Conservation (phyloP, 64 coral and sea anemone species). For the Dendrophyllia cribrosa region DNA sequence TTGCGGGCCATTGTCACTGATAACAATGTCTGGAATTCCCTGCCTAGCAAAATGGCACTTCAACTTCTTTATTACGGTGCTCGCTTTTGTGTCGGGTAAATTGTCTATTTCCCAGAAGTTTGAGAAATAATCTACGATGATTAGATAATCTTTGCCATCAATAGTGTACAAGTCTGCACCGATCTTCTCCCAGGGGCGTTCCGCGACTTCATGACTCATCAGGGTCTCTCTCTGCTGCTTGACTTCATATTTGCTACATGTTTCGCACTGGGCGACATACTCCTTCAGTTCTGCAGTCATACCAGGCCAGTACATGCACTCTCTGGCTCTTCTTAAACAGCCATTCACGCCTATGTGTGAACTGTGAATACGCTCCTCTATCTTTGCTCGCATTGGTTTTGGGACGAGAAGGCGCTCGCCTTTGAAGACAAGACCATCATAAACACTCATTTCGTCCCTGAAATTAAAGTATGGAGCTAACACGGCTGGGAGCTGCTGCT, state of each 20-base stretch:
- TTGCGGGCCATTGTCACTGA: conserved; percentile 44
- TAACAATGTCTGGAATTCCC: conserved; percentile 36
- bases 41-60: conserved; percentile 37
- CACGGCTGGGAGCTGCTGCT: conserved; percentile 1
- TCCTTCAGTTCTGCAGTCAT: conserved; percentile 34
- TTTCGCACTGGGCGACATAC: conserved; percentile 16
- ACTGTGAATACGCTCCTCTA: conserved; percentile 9
- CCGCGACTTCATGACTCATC: neutral
- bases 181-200: conserved; percentile 48
- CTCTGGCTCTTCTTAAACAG: conserved; percentile 42
- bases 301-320: conserved; percentile 25
- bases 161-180: conserved; percentile 15
- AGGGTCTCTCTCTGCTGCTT: conserved; percentile 46
- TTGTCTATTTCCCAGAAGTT: conserved; percentile 47
- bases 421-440: conserved; percentile 56
- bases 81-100: neutral
- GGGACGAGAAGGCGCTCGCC: conserved; percentile 53
- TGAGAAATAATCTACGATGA: conserved; percentile 5
- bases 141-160: conserved; percentile 3
- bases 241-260: neutral
- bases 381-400: neutral
- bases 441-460: conserved; percentile 41
- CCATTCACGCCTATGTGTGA: conserved; percentile 59
- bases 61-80: conserved; percentile 3
- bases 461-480: conserved; percentile 46